Percentiles rank a stretch among this genome's conserved stretches.
Conservation (phyloP, 2,888 invertebrate species). For the Brenthis daphne region DNA sequence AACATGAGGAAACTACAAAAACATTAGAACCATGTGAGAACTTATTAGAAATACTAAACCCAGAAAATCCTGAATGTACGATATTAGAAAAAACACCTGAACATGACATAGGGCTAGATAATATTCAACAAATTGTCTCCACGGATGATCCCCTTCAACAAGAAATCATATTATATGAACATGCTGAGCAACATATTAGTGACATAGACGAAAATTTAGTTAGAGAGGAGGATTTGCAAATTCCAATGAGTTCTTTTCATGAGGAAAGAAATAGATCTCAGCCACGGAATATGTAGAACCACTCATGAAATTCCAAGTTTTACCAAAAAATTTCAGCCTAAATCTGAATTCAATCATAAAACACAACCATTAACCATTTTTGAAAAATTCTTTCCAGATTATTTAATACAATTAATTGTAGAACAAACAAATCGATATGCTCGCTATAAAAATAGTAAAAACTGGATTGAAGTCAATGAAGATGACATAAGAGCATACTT, state of each 20-base stretch:
- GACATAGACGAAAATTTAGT: conserved; percentile 6
- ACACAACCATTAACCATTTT: conserved; percentile 36
- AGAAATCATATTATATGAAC: conserved; percentile 4
- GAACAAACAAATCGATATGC: conserved; percentile 47
- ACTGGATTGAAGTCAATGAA: conserved; percentile 43
- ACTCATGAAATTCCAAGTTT: conserved; percentile 19
- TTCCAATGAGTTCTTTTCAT: neutral
- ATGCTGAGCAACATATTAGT: neutral
- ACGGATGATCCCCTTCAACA: conserved; percentile 6
- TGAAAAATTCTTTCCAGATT: conserved; percentile 44
- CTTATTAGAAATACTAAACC: conserved; percentile 4
- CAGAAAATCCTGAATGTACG: conserved; percentile 1
- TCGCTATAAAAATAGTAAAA: conserved; percentile 41
- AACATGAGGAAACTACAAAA: conserved; percentile 4
- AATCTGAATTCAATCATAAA: conserved; percentile 17
- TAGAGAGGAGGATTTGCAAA: conserved; percentile 9
- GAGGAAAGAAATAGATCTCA: conserved; percentile 10
- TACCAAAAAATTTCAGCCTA: conserved; percentile 16
- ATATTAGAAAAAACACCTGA: conserved; percentile 4
- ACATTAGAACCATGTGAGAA: conserved; percentile 1
- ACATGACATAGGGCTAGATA: neutral
- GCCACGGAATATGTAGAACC: conserved; percentile 4
- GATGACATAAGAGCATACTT: conserved; percentile 43
- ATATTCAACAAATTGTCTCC: neutral
- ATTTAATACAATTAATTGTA: conserved; percentile 40